Conservation (phyloP, 2,888 invertebrate genomes). For the Oscheius sp. region DNA sequence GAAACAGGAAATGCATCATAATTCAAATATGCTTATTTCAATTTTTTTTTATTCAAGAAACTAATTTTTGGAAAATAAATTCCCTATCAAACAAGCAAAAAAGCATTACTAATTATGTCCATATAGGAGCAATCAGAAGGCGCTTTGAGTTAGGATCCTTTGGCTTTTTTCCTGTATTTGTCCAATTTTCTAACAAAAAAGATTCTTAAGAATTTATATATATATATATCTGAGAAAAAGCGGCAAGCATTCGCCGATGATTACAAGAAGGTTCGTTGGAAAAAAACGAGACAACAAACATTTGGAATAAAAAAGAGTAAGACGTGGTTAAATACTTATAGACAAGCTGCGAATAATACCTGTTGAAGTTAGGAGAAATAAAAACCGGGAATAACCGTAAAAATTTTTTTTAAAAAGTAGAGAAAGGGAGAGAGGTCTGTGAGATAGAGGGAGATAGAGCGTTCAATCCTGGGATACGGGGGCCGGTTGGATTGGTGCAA, state of each 20-base stretch:
- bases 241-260: background rate
- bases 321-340: background rate
- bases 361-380: conserved; percentile 6
- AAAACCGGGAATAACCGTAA: conserved; percentile 30
- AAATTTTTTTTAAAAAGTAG: background rate
- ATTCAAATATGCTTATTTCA: too few species aligned
- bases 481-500: too few species aligned
- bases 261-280: background rate
- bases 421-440: too few species aligned
- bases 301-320: conserved; percentile 2
- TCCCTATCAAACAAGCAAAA: too few species aligned
- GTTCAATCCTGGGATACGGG: background rate
- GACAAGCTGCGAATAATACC: conserved; percentile 2
- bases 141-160: too few species aligned
- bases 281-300: background rate
- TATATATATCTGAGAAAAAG: conserved; percentile 20
- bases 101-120: too few species aligned
- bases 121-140: too few species aligned
- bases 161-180: too few species aligned
- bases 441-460: conserved; percentile 4
- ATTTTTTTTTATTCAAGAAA: too few species aligned
- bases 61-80: too few species aligned
- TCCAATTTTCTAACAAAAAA: too few species aligned
- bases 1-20: too few species aligned
- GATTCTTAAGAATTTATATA: background rate